Base-by-base conservation (phyloP, 2,797 vertebrate genomes). In the Phrynocephalus vlangalii region DNA sequence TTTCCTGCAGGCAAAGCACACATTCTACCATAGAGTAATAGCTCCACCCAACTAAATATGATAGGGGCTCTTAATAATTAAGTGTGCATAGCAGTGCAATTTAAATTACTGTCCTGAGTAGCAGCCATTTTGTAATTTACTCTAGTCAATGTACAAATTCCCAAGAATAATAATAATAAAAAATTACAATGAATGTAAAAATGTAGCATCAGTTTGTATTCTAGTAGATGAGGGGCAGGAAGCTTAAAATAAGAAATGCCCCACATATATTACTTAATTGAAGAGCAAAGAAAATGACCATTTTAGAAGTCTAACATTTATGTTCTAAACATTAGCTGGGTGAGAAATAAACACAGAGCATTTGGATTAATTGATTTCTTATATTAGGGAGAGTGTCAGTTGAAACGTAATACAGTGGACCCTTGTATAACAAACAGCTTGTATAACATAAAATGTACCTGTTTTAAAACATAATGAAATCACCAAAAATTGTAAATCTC, bases 381-480 rank as follows among this genome's bases (percentile, higher is more conserved):
- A 68, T n/a, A 91, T 84, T 2, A 71, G 86, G 81, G 79, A 84
- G 20, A 90, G 13, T 70, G 73, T 86, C n/a, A 87, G 30, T 10
- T 90, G 24, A 84, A 30, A 89, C 91, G 82, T 50, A 87, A 88
- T 52, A 44, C 38, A 44, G 38, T 44, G 38, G 38, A 44, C 38
- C 38, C 38, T 44, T 44, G 38, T 44, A 44, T 44, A 44, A 44
- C 38, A 44, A 4, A 44, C 38, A 44, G 3, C 3, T 44, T 44
- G 38, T 44, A 44, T 5, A 44, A 44, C 38, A 44, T 44, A 44
- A 44, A 44, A 44, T 44, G 38, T 44, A 16, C 56, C 83, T 67
- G n/a, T 44, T 72, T 79, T 87, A 86, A 94, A 93, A 84, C 68
- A 80, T 68, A 84, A 91, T 87, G 88, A 89, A 70, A 96, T 93